phyloP scores from a whole-genome alignment of 2,888 invertebrate genomes.

The Timandra comae region DNA sequence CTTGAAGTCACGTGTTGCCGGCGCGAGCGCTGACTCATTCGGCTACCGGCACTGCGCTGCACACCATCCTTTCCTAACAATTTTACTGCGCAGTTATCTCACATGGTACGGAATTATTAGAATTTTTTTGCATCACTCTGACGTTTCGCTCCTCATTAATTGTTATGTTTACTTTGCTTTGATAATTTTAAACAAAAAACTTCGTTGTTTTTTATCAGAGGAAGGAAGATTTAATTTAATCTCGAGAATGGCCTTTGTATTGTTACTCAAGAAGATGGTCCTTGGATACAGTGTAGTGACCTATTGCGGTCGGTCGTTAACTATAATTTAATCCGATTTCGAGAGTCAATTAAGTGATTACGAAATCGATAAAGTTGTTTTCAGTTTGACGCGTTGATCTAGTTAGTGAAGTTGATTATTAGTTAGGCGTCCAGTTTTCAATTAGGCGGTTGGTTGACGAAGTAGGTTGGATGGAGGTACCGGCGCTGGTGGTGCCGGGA shows the following conservation, averaged over 20 bases:
- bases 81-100: constrained; percentile 33
- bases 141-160: too few species aligned
- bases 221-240: too few species aligned
- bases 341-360: constrained; percentile 19
- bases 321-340: constrained; percentile 17
- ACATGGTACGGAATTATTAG: not conserved
- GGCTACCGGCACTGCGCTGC: constrained; percentile 1
- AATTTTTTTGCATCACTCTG: too few species aligned
- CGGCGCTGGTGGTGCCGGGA: constrained; percentile 50
- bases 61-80: constrained; percentile 30
- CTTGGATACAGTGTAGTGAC: constrained; percentile 10
- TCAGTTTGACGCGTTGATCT: constrained; percentile 17
- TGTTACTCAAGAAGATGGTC: too few species aligned
- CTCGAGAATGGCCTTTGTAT: too few species aligned
- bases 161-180: not conserved
- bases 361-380: constrained; percentile 21
- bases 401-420: constrained; percentile 23
- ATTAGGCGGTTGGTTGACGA: constrained; percentile 34
- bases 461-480: constrained; percentile 23
- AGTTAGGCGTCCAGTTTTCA: constrained; percentile 36
- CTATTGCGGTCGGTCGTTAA: constrained; percentile 18
- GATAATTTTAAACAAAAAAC: constrained; percentile 2
- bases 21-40: constrained; percentile 37
- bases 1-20: constrained; percentile 55
- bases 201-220: too few species aligned